Percentiles rank a stretch among this genome's conserved stretches.
These are phyloP conservation scores for Protobothrops mucrosquamatus DNA, from an alignment of 2,113 vertebrate genomes.

Conservation along the genomic window DNA sequence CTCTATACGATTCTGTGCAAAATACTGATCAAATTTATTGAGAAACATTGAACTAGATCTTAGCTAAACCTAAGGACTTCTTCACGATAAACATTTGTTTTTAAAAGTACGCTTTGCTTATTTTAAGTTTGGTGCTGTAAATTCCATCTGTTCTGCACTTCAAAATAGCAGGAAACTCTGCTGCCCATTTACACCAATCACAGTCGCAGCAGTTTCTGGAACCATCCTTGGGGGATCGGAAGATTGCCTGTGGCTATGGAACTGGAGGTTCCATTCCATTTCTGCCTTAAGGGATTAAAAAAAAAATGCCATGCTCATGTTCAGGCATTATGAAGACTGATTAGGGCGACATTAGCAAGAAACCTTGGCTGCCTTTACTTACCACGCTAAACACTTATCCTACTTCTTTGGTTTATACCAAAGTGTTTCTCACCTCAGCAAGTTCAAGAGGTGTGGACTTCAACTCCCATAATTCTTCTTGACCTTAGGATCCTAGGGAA, in stretches of 20 bases:
- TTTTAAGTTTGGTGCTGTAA: not conserved
- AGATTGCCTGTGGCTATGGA: not conserved
- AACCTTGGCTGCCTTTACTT: not conserved
- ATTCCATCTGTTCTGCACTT: not conserved
- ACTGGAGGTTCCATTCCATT: not conserved
- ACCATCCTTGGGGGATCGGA: not conserved
- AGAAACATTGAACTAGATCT: not conserved
- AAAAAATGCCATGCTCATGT: not conserved
- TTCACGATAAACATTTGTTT: not conserved
- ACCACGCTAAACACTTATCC: not conserved
- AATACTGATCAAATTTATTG: not conserved
- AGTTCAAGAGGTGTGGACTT: not conserved
- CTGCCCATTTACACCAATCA: not conserved
- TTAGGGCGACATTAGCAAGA: not conserved
- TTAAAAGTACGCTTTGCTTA: not conserved
- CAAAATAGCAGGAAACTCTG: not conserved
- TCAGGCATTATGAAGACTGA: not conserved
- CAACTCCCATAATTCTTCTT: not conserved
- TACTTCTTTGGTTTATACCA: not conserved
- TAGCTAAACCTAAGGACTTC: not conserved
- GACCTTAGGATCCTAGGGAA: not conserved
- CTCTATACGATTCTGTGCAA: no score
- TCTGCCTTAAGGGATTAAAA: not conserved
- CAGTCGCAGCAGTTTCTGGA: not conserved
- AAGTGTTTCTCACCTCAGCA: not conserved